Percentiles rank a stretch among this genome's conserved stretches.
phyloP scores from a whole-genome alignment of 2,888 invertebrate genomes.

The Anthoptus insignis region DNA sequence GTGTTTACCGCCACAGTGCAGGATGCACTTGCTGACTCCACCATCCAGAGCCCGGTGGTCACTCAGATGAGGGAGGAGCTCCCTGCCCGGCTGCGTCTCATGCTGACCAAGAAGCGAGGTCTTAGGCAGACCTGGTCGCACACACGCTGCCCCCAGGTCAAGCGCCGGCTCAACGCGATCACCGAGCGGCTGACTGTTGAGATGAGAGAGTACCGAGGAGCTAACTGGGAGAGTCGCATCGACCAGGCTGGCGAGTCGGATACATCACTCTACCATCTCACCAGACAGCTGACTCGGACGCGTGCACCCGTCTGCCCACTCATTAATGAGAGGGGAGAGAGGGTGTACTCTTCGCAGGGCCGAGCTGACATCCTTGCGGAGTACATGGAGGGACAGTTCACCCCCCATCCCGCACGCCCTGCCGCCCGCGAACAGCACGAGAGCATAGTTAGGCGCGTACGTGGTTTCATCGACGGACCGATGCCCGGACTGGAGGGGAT shows the following conservation, averaged over 20 bases:
- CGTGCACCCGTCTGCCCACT: neutral
- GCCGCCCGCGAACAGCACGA: neutral
- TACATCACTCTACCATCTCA: neutral
- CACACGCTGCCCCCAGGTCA: neutral
- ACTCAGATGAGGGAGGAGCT: too few relatives aligned
- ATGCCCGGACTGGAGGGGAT: neutral
- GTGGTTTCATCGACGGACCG: neutral
- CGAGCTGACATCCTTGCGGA: constrained; percentile 5
- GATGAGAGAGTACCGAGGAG: neutral
- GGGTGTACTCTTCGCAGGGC: neutral
- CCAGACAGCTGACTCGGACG: neutral
- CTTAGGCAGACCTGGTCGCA: neutral
- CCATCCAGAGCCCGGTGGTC: too few relatives aligned
- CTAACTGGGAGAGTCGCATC: neutral
- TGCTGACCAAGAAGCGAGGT: neutral
- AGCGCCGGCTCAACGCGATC: neutral
- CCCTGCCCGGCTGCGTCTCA: neutral
- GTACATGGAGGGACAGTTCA: neutral
- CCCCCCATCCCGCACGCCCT: neutral
- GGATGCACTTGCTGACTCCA: neutral
- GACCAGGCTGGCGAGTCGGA: neutral
- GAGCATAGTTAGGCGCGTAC: neutral
- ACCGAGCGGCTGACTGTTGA: neutral
- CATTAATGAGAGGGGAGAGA: neutral
- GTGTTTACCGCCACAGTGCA: neutral